phyloP scores from a whole-genome alignment of 92 coral and sea anemone species.

The Parazoanthus atlanticus region DNA sequence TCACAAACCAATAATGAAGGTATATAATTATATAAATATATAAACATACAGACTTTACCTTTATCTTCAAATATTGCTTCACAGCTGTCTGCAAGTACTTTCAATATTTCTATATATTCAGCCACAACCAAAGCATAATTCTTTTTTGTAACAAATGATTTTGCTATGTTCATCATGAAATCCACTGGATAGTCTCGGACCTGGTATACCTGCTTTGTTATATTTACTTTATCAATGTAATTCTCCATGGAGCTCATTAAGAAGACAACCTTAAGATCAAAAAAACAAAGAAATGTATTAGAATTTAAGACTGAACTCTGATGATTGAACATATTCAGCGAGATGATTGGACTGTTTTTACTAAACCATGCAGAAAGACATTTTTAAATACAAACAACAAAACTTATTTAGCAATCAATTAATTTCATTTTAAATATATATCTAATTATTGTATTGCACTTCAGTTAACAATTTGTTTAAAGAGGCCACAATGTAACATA shows the following conservation, averaged over 20 bases:
- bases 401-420: no score
- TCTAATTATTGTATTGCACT: no score
- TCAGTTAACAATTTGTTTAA: no score
- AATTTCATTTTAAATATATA: no score
- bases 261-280: slow-evolving; percentile 12
- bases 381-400: no score
- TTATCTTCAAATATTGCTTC: slow-evolving; percentile 15
- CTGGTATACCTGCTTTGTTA: slow-evolving; percentile 6
- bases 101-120: neutral
- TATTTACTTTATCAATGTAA: slow-evolving; percentile 18
- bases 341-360: no score
- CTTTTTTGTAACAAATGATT: neutral
- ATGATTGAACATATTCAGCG: no score
- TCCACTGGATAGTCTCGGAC: neutral
- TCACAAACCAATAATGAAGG: no score
- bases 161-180: neutral
- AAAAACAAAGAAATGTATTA: neutral
- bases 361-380: no score
- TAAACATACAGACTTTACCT: neutral
- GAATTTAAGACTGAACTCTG: no score
- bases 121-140: neutral
- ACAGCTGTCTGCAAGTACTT: slow-evolving; percentile 8
- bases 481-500: no score
- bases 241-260: slow-evolving; percentile 27
- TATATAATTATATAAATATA: neutral